Evolutionary conservation across 1,140 invertebrate species (phyloP).

Genomic region (Proales similis): DNA sequence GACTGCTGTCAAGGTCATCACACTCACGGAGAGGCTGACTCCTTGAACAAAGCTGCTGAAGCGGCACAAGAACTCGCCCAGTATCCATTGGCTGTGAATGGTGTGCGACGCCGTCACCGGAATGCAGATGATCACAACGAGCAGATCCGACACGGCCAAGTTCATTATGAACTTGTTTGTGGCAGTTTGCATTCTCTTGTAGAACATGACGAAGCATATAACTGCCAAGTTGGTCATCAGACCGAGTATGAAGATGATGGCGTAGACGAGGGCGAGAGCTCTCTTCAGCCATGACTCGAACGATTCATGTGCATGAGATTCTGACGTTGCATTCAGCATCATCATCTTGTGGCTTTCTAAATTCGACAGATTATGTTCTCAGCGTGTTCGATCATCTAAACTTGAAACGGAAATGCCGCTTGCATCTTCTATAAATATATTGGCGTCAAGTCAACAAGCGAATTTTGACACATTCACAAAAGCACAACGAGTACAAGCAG

Average conservation of each 20-base stretch:
- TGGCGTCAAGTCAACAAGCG: too few species aligned
- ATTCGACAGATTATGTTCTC: not conserved
- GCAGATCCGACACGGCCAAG: constrained; percentile 32
- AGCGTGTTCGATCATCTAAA: not conserved
- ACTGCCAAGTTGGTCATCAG: constrained; percentile 29
- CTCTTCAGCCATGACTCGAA: not conserved
- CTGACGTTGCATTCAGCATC: not conserved
- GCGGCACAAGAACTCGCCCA: constrained; percentile 37
- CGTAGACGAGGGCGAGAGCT: constrained; percentile 11
- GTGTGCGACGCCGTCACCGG: constrained; percentile 15
- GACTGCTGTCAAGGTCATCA: constrained; percentile 11
- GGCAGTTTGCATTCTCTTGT: constrained; percentile 30
- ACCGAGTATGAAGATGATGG: constrained; percentile 18
- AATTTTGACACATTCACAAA: too few species aligned
- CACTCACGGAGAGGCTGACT: constrained; percentile 15
- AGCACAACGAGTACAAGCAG: too few species aligned
- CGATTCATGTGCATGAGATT: constrained; percentile 1
- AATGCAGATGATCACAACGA: constrained; percentile 32
- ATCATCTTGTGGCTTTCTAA: constrained; percentile 1
- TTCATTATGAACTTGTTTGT: constrained; percentile 32
- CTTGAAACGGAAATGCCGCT: too few species aligned
- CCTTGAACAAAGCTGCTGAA: constrained; percentile 36
- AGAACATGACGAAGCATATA: constrained; percentile 18
- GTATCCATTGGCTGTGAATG: constrained; percentile 24
- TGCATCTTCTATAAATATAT: too few species aligned